Percentiles rank a stretch among this genome's conserved stretches.
These are phyloP conservation scores for Enteromius thamalakanensis DNA, from an alignment of 2,797 vertebrate genomes.

Conservation along the genomic window DNA sequence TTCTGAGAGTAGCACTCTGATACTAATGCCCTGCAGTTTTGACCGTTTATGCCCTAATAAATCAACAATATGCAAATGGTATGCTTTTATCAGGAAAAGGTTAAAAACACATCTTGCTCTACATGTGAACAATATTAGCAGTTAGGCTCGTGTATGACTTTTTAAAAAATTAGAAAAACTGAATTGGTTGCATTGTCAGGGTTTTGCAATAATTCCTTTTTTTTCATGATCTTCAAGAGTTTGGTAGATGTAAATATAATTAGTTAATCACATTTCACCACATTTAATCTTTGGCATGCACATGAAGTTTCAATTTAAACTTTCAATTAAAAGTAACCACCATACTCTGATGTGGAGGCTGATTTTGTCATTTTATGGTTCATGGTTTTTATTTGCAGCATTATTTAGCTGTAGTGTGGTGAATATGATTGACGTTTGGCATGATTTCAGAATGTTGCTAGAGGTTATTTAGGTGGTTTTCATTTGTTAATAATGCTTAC, in stretches of 20 bases:
- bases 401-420: not conserved
- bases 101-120: not conserved
- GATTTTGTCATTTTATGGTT: not conserved
- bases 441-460: not conserved
- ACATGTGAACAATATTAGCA: not conserved
- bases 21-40: not conserved
- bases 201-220: not conserved
- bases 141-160: too few relatives aligned
- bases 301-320: not conserved
- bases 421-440: not conserved
- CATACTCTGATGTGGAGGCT: not conserved
- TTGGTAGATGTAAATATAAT: not conserved
- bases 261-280: not conserved
- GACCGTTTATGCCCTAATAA: not conserved
- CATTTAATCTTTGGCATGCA: not conserved
- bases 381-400: not conserved
- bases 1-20: not conserved
- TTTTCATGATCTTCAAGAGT: not conserved
- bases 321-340: not conserved
- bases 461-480: not conserved
- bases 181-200: not conserved
- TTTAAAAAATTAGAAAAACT: not conserved
- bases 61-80: not conserved
- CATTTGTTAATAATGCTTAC: not conserved
- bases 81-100: not conserved